Evolutionary conservation across 2,113 vertebrate species (phyloP).

Genomic region (Hiodon alosoides): DNA sequence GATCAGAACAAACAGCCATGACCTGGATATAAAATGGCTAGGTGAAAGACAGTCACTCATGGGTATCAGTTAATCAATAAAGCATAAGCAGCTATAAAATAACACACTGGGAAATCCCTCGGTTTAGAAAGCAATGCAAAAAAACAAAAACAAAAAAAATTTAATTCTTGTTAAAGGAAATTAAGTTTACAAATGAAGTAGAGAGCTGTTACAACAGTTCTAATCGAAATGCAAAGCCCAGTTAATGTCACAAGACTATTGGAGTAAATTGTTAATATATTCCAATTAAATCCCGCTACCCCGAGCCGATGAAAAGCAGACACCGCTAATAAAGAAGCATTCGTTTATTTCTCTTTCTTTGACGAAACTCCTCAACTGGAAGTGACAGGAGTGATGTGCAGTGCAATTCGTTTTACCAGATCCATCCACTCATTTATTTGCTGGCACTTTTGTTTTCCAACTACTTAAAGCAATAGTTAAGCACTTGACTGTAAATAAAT

Average conservation of each 20-base stretch:
- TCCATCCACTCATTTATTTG: too few species aligned
- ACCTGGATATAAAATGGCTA: background rate
- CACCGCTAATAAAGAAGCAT: slow-evolving; percentile 13
- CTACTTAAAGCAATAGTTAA: too few species aligned
- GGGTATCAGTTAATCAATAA: too few species aligned
- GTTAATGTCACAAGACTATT: slow-evolving; percentile 12
- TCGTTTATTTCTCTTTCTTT: too few species aligned
- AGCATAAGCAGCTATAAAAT: too few species aligned
- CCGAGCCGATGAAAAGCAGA: slow-evolving; percentile 7
- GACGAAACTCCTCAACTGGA: too few species aligned
- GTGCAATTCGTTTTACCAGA: too few species aligned
- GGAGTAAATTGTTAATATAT: slow-evolving; percentile 14
- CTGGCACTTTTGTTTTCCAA: too few species aligned
- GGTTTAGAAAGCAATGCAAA: background rate
- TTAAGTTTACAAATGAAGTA: slow-evolving; percentile 32
- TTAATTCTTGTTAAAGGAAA: slow-evolving; percentile 26
- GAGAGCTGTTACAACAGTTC: slow-evolving; percentile 17
- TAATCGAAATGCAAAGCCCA: slow-evolving; percentile 26
- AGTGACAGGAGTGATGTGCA: too few species aligned
- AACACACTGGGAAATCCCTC: background rate
- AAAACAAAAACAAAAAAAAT: slow-evolving; percentile 1
- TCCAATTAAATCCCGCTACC: slow-evolving; percentile 25
- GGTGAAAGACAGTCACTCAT: slow-evolving; percentile 2
- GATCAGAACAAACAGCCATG: slow-evolving; percentile 31
- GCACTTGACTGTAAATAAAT: too few species aligned